Base-by-base conservation (phyloP, 1,140 invertebrate genomes). In the Scaptomyza montana region DNA sequence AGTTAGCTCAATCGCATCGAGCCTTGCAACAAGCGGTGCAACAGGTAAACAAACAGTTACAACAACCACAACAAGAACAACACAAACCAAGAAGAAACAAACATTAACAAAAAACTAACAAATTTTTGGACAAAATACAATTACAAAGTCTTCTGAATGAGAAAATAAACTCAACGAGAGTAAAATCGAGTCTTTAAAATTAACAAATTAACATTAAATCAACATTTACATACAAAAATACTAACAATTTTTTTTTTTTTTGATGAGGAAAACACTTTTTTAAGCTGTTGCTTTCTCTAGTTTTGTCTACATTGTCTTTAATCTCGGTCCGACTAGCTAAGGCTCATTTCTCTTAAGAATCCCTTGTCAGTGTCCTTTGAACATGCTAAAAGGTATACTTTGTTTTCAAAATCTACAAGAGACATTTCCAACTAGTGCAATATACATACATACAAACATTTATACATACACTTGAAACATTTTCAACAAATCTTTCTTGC, bases 1-100 rank as follows among this genome's bases (percentile, higher is more conserved):
- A 92, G 90, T 92, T 91, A 92, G 91, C 89, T 92, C 91, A 91
- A 92, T 92, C 90, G 91, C 91, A 82, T 92, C 91, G 91, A 92
- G 91, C 90, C 91, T 92, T 90, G 91, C 91, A 91, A 92, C 91
- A 92, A 92, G 91, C 89, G 91, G 91, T 86, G 80, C 91, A 92
- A 92, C 90, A 91, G 91, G 91, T 92, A 92, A 90, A 85, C 71
- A 78, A 69, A 65, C 65, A 89, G 63, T 39, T 65, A 72, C 67
- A 74, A 54, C 74, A 62, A 64, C 41, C 62, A 47, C 43, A 75
- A 41, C 59, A 69, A 25, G 21, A 64, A 74, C 74, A 74, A 12
- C 39, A 69, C 66, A 39, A 66, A 49, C 25, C 39, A 84, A 64
- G 54, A 70, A 28, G 50, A 57, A 36, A 62, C 56, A 46, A 51